Evolutionary conservation across 2,888 invertebrate genomes (phyloP).

Genomic region (Choristoneura rosaceana): DNA sequence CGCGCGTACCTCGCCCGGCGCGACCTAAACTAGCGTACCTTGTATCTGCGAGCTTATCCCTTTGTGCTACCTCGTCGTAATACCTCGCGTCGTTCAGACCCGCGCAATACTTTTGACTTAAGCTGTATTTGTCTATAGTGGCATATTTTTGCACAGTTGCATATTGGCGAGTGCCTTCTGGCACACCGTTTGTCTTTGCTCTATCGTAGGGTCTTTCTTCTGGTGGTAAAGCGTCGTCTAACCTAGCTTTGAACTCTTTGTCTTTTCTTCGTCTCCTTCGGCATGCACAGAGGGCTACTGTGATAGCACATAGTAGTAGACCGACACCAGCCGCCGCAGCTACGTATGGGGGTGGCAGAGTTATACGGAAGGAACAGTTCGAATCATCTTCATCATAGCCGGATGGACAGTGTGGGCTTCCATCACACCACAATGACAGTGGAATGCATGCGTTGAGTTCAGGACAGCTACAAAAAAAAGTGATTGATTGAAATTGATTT

Average conservation of each 20-base stretch:
- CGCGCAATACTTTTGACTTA: slow-evolving; percentile 83
- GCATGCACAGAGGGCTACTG: slow-evolving; percentile 86
- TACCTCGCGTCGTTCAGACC: slow-evolving; percentile 83
- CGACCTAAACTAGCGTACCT: slow-evolving; percentile 82
- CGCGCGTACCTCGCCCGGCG: slow-evolving; percentile 72
- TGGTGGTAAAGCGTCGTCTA: slow-evolving; percentile 84
- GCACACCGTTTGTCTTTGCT: slow-evolving; percentile 81
- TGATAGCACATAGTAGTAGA: slow-evolving; percentile 85
- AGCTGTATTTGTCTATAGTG: slow-evolving; percentile 83
- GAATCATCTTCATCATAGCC: slow-evolving; percentile 92
- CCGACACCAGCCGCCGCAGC: slow-evolving; percentile 87
- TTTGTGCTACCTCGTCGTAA: slow-evolving; percentile 82
- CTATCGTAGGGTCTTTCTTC: slow-evolving; percentile 87
- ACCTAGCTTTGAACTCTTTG: slow-evolving; percentile 86
- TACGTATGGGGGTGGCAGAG: slow-evolving; percentile 88
- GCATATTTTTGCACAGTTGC: slow-evolving; percentile 84
- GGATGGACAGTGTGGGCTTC: slow-evolving; percentile 91
- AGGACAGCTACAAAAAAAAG: slow-evolving; percentile 88
- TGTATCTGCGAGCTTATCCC: slow-evolving; percentile 81
- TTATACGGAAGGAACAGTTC: slow-evolving; percentile 90
- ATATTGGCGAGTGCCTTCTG: slow-evolving; percentile 76
- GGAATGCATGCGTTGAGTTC: slow-evolving; percentile 93
- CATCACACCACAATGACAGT: slow-evolving; percentile 92
- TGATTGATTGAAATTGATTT: no score
- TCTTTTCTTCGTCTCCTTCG: slow-evolving; percentile 85